Conservation (phyloP, 2,888 invertebrate species). For the Cryptocheilus praepositus region DNA sequence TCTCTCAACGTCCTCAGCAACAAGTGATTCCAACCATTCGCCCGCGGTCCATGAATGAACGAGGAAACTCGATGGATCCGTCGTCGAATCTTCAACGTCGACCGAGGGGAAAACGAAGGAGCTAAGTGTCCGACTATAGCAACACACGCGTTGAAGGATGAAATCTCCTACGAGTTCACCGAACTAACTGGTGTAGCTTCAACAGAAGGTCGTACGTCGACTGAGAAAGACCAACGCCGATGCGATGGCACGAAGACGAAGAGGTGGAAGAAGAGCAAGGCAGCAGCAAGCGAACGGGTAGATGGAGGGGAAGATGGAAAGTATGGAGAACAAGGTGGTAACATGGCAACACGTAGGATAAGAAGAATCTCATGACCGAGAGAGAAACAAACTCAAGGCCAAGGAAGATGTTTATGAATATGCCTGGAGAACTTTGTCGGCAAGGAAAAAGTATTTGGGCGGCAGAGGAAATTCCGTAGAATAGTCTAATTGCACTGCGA, state of each 20-base stretch:
- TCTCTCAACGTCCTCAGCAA: too few relatives aligned
- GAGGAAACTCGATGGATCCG: not conserved
- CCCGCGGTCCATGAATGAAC: not conserved
- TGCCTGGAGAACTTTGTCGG: too few relatives aligned
- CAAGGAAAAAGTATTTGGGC: too few relatives aligned
- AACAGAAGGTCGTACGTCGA: slow-evolving; percentile 50
- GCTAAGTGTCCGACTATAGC: too few relatives aligned
- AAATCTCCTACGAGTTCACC: slow-evolving; percentile 26
- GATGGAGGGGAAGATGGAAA: not conserved
- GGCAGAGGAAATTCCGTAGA: too few relatives aligned
- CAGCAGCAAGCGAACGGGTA: not conserved
- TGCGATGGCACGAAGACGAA: slow-evolving; percentile 47
- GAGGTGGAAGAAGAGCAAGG: slow-evolving; percentile 26
- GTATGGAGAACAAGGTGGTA: not conserved
- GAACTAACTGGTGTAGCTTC: slow-evolving; percentile 30
- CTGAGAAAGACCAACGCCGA: slow-evolving; percentile 42
- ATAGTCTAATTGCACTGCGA: too few relatives aligned
- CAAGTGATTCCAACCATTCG: not conserved
- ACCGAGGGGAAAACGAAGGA: not conserved
- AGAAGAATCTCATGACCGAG: slow-evolving; percentile 6
- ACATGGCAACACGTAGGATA: not conserved
- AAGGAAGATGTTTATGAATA: too few relatives aligned
- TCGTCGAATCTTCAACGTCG: not conserved
- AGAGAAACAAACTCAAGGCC: too few relatives aligned
- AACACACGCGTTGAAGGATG: slow-evolving; percentile 14